Percentiles rank a stretch among this genome's conserved stretches.
Evolutionary conservation across 1,140 invertebrate species (phyloP).

Genomic region (Drosophila saltans): DNA sequence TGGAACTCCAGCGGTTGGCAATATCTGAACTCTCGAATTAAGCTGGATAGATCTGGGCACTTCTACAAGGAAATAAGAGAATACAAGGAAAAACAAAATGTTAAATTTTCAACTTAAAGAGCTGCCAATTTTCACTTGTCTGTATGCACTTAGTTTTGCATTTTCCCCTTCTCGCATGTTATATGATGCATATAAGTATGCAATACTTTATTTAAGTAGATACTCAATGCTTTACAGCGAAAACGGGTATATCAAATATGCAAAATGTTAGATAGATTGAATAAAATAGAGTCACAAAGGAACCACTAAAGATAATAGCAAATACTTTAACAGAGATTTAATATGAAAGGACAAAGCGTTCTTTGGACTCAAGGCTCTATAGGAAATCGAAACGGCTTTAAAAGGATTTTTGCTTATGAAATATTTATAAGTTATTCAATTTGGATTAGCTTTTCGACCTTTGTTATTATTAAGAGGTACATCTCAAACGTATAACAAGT

Average conservation of each 20-base stretch:
- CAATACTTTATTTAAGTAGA: not conserved
- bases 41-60: conserved; percentile 83
- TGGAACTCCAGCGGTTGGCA: conserved; percentile 89
- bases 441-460: too few relatives aligned
- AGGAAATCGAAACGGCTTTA: too few relatives aligned
- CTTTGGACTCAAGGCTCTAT: too few relatives aligned
- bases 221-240: not conserved
- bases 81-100: conserved; percentile 4
- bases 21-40: conserved; percentile 82
- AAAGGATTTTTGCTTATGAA: too few relatives aligned
- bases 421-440: too few relatives aligned
- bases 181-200: conserved; percentile 7
- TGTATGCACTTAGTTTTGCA: conserved; percentile 2
- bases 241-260: not conserved
- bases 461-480: not conserved
- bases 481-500: not conserved
- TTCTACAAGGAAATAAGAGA: conserved; percentile 78
- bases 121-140: conserved; percentile 9
- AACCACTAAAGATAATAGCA: too few relatives aligned
- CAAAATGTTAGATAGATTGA: too few relatives aligned
- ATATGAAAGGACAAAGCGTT: too few relatives aligned
- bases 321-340: too few relatives aligned
- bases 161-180: not conserved
- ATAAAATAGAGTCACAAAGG: too few relatives aligned
- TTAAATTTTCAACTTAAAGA: conserved; percentile 21